Base-by-base conservation (phyloP, 2,797 vertebrate genomes). In the Meriones psammophilus region DNA sequence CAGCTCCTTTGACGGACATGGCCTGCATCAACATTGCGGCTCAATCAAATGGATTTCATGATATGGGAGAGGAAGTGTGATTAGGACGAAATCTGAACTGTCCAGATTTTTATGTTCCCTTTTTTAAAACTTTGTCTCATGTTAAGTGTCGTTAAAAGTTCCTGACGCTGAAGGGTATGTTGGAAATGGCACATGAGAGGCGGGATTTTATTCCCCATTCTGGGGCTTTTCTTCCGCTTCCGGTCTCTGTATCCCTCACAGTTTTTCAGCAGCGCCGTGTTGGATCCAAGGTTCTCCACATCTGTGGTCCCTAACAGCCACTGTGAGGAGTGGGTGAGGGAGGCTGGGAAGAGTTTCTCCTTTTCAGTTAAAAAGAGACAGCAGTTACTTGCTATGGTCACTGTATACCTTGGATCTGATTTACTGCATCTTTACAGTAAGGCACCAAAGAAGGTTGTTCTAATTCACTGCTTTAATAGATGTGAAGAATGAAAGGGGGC, bases 131-230 rank as follows among this genome's bases (percentile, higher is more conserved):
- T 83, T 71, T 64, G 30, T 14, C 13, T 88, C 66, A 71, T 91
- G 87, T 94, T 83, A 91, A 84, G 2, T 33, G 13, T 87, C 56
- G 74, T 50, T 77, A 88, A 86, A 89, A 76, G 85, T 54, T 68
- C 22, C 20, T 76, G 79, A 83, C 10, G 5, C 13, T 90, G 39
- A 46, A 10, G 15, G 36, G 18, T 42, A 1, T 30, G 0, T 18
- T 0, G 36, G 26, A 39, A 42, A 84, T 39, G 81, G 66, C 17
- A 46, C 3, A 46, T 30, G 8, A 66, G 42, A 13, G 39, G 3
- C 6, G 17, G 39, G 46, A 8, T 50, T 22, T 62, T 46, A 28
- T 66, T 84, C 80, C 46, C 39, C 39, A 39, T 42, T 42, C 42
- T 5, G 6, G 42, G 42, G 42, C 42, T 42, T 42, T 42, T 42